A percentile compares a stretch with the other conserved stretches of the same genome.
These are phyloP conservation scores for Nesogale talazaci DNA, from an alignment of 2,113 vertebrate species.

Conservation along the genomic window DNA sequence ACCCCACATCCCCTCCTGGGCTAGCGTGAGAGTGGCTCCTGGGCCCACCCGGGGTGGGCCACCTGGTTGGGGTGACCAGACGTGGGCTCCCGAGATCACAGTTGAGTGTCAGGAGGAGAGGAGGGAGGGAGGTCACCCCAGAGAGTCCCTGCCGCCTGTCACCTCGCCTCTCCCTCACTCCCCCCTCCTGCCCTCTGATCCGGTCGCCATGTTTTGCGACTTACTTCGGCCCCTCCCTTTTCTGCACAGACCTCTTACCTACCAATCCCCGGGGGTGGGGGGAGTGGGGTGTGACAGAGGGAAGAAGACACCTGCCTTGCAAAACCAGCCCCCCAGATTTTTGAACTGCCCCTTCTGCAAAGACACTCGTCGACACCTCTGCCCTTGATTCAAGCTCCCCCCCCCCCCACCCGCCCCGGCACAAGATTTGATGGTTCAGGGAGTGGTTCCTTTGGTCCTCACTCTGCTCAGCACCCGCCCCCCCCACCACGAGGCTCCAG, in stretches of 20 bases:
- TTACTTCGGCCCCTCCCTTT: slow-evolving; percentile 66
- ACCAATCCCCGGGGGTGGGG: slow-evolving; percentile 3
- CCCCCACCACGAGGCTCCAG: neutral
- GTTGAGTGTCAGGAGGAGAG: neutral
- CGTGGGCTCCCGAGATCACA: neutral
- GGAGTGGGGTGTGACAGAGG: slow-evolving; percentile 52
- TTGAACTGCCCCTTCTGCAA: neutral
- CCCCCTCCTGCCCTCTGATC: slow-evolving; percentile 48
- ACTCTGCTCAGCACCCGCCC: neutral
- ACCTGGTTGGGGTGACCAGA: neutral
- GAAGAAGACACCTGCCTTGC: slow-evolving; percentile 57
- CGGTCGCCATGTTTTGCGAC: slow-evolving; percentile 80
- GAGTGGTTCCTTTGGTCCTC: neutral
- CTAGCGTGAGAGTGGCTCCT: neutral
- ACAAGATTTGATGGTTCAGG: slow-evolving; percentile 83
- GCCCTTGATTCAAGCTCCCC: neutral
- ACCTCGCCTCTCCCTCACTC: neutral
- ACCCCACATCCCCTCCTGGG: neutral
- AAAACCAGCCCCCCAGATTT: slow-evolving; percentile 10
- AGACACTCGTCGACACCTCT: neutral
- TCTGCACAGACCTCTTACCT: slow-evolving; percentile 13
- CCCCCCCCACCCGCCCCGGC: no score
- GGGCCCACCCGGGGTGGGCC: neutral
- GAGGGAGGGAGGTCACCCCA: neutral
- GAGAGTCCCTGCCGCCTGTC: neutral